These are phyloP conservation scores for Rhadinocentrus ornatus DNA, from an alignment of 2,797 vertebrate species.

Conservation along the genomic window DNA sequence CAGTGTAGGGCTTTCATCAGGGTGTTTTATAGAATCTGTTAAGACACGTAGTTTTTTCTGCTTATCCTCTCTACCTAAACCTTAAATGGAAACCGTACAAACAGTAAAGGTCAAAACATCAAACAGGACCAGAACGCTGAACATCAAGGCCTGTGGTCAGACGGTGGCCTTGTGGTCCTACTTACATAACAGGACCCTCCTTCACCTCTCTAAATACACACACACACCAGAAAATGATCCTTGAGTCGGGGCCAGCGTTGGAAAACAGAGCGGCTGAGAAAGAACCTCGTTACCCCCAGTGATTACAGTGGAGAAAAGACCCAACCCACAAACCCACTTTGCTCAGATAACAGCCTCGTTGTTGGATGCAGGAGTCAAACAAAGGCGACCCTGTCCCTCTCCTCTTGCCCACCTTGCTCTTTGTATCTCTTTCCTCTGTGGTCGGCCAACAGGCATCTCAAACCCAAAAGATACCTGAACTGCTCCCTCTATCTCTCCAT, in stretches of 20 bases:
- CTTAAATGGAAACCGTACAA: neutral
- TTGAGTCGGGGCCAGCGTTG: conserved; percentile 79
- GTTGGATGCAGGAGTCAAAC: conserved; percentile 77
- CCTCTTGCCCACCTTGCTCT: conserved; percentile 48
- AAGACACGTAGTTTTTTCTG: neutral
- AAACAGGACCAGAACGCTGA: conserved; percentile 9
- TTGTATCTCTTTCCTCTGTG: conserved; percentile 73
- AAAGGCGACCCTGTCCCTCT: conserved; percentile 83
- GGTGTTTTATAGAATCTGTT: neutral
- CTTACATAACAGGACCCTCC: conserved; percentile 45
- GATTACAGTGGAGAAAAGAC: conserved; percentile 77
- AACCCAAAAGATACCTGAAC: conserved; percentile 72
- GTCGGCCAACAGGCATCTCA: conserved; percentile 77
- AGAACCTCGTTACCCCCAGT: conserved; percentile 67
- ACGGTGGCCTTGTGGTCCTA: conserved; percentile 20
- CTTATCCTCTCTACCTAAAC: conserved; percentile 2
- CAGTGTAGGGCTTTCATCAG: neutral
- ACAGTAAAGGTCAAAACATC: conserved; percentile 7
- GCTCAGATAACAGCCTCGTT: conserved; percentile 80
- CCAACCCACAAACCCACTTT: conserved; percentile 63
- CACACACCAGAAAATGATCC: conserved; percentile 46
- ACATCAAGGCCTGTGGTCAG: conserved; percentile 12
- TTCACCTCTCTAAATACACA: conserved; percentile 18
- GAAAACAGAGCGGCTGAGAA: conserved; percentile 86
- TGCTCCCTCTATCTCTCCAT: conserved; percentile 51